Base-by-base conservation (phyloP, 2,888 invertebrate genomes). In the Trissoscelio sp. region DNA sequence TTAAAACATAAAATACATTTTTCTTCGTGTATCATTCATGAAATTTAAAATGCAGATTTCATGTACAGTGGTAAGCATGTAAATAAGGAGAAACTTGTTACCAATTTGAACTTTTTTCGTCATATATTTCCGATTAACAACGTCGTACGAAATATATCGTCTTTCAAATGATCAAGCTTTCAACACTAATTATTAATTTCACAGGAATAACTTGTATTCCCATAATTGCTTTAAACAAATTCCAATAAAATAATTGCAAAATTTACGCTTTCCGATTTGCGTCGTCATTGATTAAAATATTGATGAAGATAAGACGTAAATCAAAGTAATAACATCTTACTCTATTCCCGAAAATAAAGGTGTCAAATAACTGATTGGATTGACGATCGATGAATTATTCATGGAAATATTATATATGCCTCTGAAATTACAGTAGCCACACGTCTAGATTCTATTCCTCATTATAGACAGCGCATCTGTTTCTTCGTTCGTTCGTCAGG, bases 371-470 rank as follows among this genome's bases (percentile, higher is more conserved):
- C 64, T 51, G 46, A 74, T 69, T 58, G 58, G 48, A 64, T 57
- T 74, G 69, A 67, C 55, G 79, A 46, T 46, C 58, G n/a, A 73
- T 82, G 69, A 83, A 80, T 80, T 64, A 83, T 83, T 77, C 78
- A 83, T 83, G 46, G 64, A 44, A 78, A 78, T 74, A 74, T 78
- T 73, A 72, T 74, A 83, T 72, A 69, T 57, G 57, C 62, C 58
- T 60, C 82, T 74, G 78, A 70, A 80, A 80, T 78, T 80, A 79
- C 83, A 72, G 83, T 83, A 83, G 83, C 80, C 39, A 22, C 48
- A 20, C 77, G 16, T 73, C 69, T 67, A 74, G 48, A 34, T 58
- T 80, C 74, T 74, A 69, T 83, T 80, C 55, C 55, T 80, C 78
- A 55, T 70, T 70, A 74, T 66, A 74, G 66, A 48, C 66, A 69